Evolutionary conservation across 53 echinoderm and acorn worm genomes (phyloP), one percentile per base, ranked within the genome.

Genomic region (Glandiceps talaboti): DNA sequence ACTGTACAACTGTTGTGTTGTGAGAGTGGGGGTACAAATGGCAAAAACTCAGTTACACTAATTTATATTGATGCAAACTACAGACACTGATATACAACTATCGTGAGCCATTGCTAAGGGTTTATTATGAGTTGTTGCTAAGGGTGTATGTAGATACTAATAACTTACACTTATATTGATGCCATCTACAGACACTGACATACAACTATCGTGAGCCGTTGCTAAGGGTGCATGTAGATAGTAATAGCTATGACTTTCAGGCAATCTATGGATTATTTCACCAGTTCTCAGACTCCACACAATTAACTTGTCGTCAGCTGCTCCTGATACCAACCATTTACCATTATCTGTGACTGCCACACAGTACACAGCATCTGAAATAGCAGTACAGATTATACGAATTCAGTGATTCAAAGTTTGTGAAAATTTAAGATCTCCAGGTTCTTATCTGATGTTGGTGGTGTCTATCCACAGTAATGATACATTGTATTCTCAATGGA

Each of bases 231-330:
- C 78, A 76, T 87, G 80, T 28, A 75, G 82, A 0, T 73, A 33
- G 29, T 87, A 87, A 12, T 79, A 32, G 20, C 27, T 20, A 31
- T 89, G 85, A 20, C 76, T 73, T 33, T 85, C 85, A 25, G 77
- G 31, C 1, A 89, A 79, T 0, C 81, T 75, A 12, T 82, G 82
- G 25, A 89, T 73, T 14, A 82, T 31, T 28, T 85, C 89, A 32
- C 85, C 82, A 30, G 82, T 85, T 14, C 32, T 31, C 14, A 85
- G 26, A 28, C 85, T 80, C 88, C 89, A 89, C 1, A 88, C 88
- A 45, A 82, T 85, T 0, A 89, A 80, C 33, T 78, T 79, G 79
- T 85, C 80, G 72, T 85, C 82, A 83, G 79, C 77, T 1, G 85
- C 79, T 1, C 80, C 83, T 33, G 89, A 82, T n/a, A 89, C 89